Evolutionary conservation across 2,888 invertebrate species (phyloP), one percentile per base, ranked within the genome.

Genomic region (Dermolepida albohirtum): DNA sequence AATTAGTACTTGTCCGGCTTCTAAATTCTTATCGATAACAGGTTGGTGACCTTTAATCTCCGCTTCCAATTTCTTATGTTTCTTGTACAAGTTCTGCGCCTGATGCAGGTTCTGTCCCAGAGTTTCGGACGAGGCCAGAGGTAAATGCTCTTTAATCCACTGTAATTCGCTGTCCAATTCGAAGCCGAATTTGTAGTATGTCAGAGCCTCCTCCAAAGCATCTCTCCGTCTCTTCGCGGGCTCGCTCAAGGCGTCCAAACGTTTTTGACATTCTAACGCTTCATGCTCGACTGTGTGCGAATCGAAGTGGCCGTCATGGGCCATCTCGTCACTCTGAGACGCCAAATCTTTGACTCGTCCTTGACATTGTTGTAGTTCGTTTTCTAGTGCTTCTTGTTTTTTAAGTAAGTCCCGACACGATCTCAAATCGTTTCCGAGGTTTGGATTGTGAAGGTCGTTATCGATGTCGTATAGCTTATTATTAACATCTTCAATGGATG

Each of bases 261-360:
- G 86, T 49, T 88, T 87, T 79, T 92, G 89, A 76, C 95, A 89
- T 27, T 88, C 89, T 69, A 90, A 87, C 64, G 94, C 93, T 73
- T 92, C 91, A 70, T 90, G 87, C 75, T 92, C 86, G 72, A 98
- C 97, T 73, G 92, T 92, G 0, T 89, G 90, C 1, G 95, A 92
- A 85, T 98, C 97, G 84, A 97, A 98, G 84, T 98, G 98, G 0
- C 96, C 97, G 69, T 93, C 94, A 34, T 95, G 92, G 0, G 93
- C 94, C 90, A 98, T 92, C 83, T 96, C 94, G 72, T 93, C 90
- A 7, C 97, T 96, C 80, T 92, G 89, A 0, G 88, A 88, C 0
- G 92, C 90, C 11, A 97, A 86, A 66, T 92, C 90, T 39, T 88
- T 87, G 1, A 97, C 92, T 74, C 93, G 92, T 40, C 90, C 90